These are phyloP conservation scores for Sycophila sp. DNA, from an alignment of 1,140 invertebrate species.

Conservation along the genomic window DNA sequence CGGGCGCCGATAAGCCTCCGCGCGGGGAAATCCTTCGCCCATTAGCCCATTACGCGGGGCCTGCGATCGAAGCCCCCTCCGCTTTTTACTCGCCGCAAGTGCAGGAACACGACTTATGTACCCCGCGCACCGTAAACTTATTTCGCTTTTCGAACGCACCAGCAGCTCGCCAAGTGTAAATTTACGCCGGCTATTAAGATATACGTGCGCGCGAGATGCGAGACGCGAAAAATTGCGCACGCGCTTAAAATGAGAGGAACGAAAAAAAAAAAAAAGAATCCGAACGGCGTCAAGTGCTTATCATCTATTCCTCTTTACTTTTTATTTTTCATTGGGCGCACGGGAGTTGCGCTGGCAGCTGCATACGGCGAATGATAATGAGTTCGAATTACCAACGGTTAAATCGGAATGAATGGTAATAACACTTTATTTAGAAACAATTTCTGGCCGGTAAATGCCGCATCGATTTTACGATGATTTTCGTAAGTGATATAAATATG, in stretches of 20 bases:
- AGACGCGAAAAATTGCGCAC: background rate
- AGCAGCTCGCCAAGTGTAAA: constrained; percentile 26
- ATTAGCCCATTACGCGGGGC: constrained; percentile 1
- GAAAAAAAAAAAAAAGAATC: background rate
- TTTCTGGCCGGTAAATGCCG: too few species aligned
- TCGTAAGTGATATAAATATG: too few species aligned
- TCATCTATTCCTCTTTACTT: constrained; percentile 25
- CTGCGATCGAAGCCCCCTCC: too few species aligned
- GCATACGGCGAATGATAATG: too few species aligned
- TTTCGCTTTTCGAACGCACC: constrained; percentile 17
- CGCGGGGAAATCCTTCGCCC: background rate
- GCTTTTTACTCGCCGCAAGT: too few species aligned
- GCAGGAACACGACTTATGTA: too few species aligned
- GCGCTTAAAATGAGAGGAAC: background rate
- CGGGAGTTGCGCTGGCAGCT: too few species aligned
- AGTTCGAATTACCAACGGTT: too few species aligned
- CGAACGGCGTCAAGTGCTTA: background rate
- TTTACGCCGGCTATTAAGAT: constrained; percentile 35
- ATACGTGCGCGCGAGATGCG: background rate
- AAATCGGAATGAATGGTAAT: too few species aligned
- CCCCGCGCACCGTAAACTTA: constrained; percentile 16
- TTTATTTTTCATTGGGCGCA: background rate
- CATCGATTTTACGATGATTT: too few species aligned
- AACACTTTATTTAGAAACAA: too few species aligned
- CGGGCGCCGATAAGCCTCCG: constrained; percentile 17